Evolutionary conservation across 2,113 vertebrate species (phyloP).

Genomic region (Sprattus sprattus): DNA sequence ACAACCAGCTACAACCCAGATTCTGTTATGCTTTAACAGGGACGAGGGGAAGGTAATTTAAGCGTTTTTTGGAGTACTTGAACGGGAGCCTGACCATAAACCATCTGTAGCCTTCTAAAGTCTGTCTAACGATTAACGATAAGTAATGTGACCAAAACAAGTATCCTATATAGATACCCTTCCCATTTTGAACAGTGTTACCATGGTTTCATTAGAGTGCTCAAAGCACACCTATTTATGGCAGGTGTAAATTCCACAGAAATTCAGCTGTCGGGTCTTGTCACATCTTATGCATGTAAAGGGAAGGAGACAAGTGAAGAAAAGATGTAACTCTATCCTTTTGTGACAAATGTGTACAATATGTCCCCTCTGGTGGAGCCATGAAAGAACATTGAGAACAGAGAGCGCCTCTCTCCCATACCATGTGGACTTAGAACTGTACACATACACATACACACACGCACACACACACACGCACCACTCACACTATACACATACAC

Average conservation of each 20-base stretch:
- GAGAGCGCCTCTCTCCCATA: neutral
- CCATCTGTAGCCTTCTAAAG: neutral
- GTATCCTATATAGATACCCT: neutral
- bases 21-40: neutral
- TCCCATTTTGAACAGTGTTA: neutral
- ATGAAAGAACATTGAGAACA: neutral
- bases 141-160: neutral
- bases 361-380: neutral
- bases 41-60: neutral
- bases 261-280: neutral
- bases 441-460: neutral
- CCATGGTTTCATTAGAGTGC: neutral
- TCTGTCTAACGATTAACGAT: neutral
- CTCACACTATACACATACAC: neutral
- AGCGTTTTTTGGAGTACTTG: neutral
- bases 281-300: neutral
- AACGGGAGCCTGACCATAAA: neutral
- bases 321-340: conserved; percentile 2
- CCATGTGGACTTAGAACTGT: neutral
- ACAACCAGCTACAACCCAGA: neutral
- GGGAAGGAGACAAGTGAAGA: neutral
- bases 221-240: conserved; percentile 13
- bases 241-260: neutral
- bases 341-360: neutral
- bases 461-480: neutral